Conservation (phyloP, 2,113 vertebrate species). For the Erinaceus europaeus region DNA sequence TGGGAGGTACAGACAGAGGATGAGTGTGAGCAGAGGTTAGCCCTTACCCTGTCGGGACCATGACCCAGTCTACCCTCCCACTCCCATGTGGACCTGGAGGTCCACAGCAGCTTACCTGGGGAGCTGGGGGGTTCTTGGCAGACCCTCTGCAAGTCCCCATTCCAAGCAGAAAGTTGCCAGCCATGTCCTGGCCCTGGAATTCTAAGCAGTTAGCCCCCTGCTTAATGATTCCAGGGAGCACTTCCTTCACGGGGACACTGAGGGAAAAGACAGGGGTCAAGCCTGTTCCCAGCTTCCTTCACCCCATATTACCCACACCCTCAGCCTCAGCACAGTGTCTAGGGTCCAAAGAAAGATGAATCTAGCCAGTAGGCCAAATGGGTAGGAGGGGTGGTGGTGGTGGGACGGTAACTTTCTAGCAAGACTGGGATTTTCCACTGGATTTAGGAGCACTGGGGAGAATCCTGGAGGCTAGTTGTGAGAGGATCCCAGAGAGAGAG, state of each 20-base stretch:
- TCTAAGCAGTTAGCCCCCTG: constrained; percentile 92
- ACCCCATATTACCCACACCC: not conserved
- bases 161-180: constrained; percentile 80
- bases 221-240: constrained; percentile 89
- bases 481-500: not conserved
- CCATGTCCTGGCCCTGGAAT: constrained; percentile 84
- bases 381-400: not conserved
- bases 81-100: not conserved
- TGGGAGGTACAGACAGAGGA: not conserved
- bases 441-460: not conserved
- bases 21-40: not conserved
- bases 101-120: constrained; percentile 86
- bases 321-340: not conserved
- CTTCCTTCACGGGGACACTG: constrained; percentile 95
- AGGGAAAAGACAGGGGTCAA: not conserved
- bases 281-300: not conserved
- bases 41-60: no score
- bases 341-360: not conserved
- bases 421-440: not conserved
- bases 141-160: constrained; percentile 88
- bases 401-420: not conserved
- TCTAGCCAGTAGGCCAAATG: not conserved
- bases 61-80: not conserved
- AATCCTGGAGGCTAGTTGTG: not conserved
- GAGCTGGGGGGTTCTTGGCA: constrained; percentile 82